Base-by-base conservation (phyloP, 2,797 vertebrate species). In the Scyliorhinus canicula region DNA sequence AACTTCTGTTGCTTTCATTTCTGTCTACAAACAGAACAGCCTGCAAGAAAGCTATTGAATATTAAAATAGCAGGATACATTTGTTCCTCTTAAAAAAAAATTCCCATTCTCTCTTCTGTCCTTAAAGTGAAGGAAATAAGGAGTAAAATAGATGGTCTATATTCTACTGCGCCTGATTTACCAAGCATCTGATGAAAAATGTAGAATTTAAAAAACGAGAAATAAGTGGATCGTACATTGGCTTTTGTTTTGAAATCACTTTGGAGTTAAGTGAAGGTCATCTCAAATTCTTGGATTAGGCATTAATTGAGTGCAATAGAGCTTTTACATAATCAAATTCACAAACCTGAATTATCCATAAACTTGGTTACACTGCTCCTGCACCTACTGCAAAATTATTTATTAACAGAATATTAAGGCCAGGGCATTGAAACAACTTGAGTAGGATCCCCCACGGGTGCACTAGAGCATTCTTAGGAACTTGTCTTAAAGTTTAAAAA, bases 401-500 rank as follows among this genome's bases (percentile, higher is more conserved):
- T 57, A 90, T 90, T 90, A 90, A 90, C 55, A 90, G 86, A 90
- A 90, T 26, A 90, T 90, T 90, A 90, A 90, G 16, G 86, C 35
- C 50, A 55, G 52, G 28, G 19, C 55, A 90, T n/a, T 90, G 57
- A 90, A 90, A 90, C 35, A 63, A 90, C 86, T 3, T 5, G 55
- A 90, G 57, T 21, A 90, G 86, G 55, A 60, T 16, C 35, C 60
- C 31, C 55, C 19, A n/a, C 3, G 35, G 40, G 35, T 14, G 55
- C 86, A 90, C 14, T 55, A 90, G 35, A 60, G 57, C 57, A 90
- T 40, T 90, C 44, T n/a, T 40, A 57, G 16, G 35, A 40, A 63
- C 19, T 40, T 31, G 28, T 57, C 85, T 79, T 82, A 90, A 90
- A 40, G 40, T 52, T 63, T 63, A 19, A 19, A 28, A 55, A 55